phyloP scores from a whole-genome alignment of 2,888 invertebrate species.

The Eumacrocentrus americanus region DNA sequence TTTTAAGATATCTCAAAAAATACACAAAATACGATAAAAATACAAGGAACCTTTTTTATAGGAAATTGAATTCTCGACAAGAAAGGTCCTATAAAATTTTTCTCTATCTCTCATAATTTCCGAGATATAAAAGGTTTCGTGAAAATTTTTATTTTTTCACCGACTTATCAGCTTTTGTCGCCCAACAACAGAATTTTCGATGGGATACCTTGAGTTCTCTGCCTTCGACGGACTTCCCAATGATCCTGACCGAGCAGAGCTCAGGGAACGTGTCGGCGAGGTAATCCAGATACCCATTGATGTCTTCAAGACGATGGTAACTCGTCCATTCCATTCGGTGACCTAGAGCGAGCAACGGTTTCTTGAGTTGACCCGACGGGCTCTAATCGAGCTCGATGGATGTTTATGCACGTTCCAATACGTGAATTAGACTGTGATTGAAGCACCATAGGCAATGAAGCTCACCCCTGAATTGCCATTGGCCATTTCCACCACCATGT shows the following conservation, averaged over 20 bases:
- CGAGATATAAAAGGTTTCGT: too few relatives aligned
- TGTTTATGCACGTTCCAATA: neutral
- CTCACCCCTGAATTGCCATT: constrained; percentile 57
- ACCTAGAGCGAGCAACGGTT: constrained; percentile 47
- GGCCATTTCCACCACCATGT: constrained; percentile 51
- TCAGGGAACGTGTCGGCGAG: constrained; percentile 75
- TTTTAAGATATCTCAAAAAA: too few relatives aligned
- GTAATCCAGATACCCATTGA: constrained; percentile 75
- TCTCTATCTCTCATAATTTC: too few relatives aligned
- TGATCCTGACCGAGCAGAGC: constrained; percentile 73
- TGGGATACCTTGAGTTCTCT: constrained; percentile 69
- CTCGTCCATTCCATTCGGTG: constrained; percentile 78
- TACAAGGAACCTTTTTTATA: too few relatives aligned
- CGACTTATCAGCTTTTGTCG: neutral
- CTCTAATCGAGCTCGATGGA: neutral
- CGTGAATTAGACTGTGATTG: constrained; percentile 27
- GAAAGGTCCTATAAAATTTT: too few relatives aligned
- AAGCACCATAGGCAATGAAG: constrained; percentile 43
- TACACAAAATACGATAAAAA: too few relatives aligned
- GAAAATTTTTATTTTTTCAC: neutral
- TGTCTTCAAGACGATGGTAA: constrained; percentile 74
- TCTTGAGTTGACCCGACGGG: neutral
- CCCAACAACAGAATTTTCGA: neutral
- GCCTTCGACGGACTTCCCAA: constrained; percentile 78
- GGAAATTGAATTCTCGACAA: too few relatives aligned